Evolutionary conservation across 2,797 vertebrate genomes (phyloP), one percentile per base, ranked within the genome.

Genomic region (Meda fulgida): DNA sequence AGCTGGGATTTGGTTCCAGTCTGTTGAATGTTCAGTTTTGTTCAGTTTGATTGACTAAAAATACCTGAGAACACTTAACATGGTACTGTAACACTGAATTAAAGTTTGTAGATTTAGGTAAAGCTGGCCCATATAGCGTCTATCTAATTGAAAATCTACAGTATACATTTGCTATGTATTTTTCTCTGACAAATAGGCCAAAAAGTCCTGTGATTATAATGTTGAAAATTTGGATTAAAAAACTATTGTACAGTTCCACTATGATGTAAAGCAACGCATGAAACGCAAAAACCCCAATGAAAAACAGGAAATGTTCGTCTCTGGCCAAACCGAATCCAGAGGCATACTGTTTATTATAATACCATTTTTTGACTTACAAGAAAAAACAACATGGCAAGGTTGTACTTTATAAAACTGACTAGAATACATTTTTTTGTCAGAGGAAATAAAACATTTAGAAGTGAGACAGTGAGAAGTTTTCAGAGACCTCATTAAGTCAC

Each of bases 401-500:
- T 81, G 18, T 31, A 69, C 60, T 58, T 63, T 18, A 51, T 23
- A 36, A 63, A 75, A 43, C 63, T 70, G 65, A 70, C 26, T 51
- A 75, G 13, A 67, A 46, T 23, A n/a, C 3, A 8, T 55, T 63
- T 13, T 10, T 80, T 73, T 73, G 51, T 43, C 19, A 69, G 43
- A 34, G 14, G 14, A 81, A 43, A 70, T 58, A 11, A 63, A 78
- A 82, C 23, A 21, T 60, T 38, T 34, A 51, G 58, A 43, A 43
- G 10, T 43, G 40, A 43, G 40, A 11, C 46, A 55, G 70, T 71
- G n/a, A 89, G 34, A 69, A 66, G 85, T 86, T 90, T 88, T 70
- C 53, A 38, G 85, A 84, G 71, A 83, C 88, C 77, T 83, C 85
- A 91, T 89, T 90, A 92, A 91, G 86, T 85, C 83, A 85, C 85